Conservation (phyloP, 2,888 invertebrate genomes). For the Invenusta paracnida region DNA sequence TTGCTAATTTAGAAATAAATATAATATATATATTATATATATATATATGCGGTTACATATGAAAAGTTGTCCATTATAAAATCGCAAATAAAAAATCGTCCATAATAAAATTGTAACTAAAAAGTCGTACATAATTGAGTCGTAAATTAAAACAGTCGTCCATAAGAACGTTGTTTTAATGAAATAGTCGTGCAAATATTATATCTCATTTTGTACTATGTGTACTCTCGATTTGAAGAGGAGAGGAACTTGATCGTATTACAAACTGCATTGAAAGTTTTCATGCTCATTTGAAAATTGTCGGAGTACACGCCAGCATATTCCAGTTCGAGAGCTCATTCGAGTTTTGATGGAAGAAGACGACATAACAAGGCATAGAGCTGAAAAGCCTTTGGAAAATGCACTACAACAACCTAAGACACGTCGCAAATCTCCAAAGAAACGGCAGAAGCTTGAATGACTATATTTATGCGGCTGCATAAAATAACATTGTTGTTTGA, state of each 20-base stretch:
- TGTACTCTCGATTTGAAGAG: too few species aligned
- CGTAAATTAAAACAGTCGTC: too few species aligned
- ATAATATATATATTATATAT: too few species aligned
- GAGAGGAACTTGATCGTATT: not conserved
- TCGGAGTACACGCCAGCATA: not conserved
- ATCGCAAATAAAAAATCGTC: too few species aligned
- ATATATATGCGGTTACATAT: too few species aligned
- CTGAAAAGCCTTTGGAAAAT: not conserved
- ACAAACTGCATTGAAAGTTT: not conserved
- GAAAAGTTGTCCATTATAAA: too few species aligned
- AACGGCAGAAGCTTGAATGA: not conserved
- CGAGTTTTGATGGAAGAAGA: not conserved
- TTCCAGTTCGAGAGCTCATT: not conserved
- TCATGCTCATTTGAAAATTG: not conserved
- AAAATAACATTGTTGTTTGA: constrained; percentile 17
- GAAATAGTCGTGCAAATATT: too few species aligned
- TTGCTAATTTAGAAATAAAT: too few species aligned
- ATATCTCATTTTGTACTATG: not conserved
- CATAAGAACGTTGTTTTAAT: too few species aligned
- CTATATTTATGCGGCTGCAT: not conserved
- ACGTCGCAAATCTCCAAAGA: not conserved
- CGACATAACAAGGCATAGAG: not conserved
- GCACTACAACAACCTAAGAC: not conserved
- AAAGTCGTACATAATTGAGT: too few species aligned
- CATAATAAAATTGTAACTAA: too few species aligned